phyloP scores from a whole-genome alignment of 1,140 invertebrate species.

The Kradibia gibbosae region DNA sequence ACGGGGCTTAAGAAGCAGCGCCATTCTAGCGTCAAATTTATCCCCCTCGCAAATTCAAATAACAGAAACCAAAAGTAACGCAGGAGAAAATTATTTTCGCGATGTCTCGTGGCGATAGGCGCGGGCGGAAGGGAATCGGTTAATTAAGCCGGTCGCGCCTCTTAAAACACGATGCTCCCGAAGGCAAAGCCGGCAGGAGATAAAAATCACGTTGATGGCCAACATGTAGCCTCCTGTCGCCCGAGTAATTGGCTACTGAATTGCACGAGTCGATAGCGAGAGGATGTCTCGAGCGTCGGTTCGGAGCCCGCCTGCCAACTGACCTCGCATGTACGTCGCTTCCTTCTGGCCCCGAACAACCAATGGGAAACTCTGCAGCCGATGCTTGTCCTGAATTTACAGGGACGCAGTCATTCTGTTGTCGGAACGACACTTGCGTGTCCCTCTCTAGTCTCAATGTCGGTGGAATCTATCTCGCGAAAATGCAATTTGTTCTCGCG shows the following conservation, averaged over 20 bases:
- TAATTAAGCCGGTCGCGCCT: conserved; percentile 43
- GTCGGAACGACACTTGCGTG: too few species aligned
- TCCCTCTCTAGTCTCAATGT: too few species aligned
- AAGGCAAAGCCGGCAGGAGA: conserved; percentile 15
- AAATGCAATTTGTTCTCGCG: too few species aligned
- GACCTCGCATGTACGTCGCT: too few species aligned
- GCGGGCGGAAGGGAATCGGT: not conserved
- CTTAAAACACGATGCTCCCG: not conserved
- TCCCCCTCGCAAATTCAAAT: not conserved
- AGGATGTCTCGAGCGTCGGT: not conserved
- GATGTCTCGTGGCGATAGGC: conserved; percentile 21
- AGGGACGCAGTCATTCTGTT: too few species aligned
- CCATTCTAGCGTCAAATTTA: conserved; percentile 11
- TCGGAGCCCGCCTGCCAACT: not conserved
- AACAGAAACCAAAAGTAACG: conserved; percentile 19
- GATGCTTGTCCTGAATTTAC: too few species aligned
- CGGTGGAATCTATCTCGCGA: too few species aligned
- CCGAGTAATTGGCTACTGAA: conserved; percentile 52
- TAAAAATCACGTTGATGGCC: conserved; percentile 38
- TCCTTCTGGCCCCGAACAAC: too few species aligned
- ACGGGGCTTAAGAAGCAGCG: not conserved
- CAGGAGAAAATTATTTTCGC: conserved; percentile 36
- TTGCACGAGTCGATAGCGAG: conserved; percentile 37
- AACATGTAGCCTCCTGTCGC: conserved; percentile 18
- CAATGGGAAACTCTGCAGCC: too few species aligned